A percentile compares a stretch with the other conserved stretches of the same genome.
Evolutionary conservation across 2,797 vertebrate genomes (phyloP).

Genomic region (Sebastes elongatus): DNA sequence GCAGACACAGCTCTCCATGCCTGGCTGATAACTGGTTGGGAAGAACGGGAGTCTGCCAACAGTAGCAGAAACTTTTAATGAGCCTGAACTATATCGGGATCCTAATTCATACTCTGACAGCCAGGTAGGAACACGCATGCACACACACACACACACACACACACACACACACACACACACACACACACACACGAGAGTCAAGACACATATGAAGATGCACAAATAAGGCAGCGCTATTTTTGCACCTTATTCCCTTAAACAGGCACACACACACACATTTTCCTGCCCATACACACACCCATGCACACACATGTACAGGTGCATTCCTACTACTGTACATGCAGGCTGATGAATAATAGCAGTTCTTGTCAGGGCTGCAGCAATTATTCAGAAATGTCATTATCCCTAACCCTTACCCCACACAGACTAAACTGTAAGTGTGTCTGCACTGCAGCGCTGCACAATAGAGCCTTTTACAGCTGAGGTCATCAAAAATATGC

Average conservation of each 20-base stretch:
- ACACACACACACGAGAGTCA: background rate
- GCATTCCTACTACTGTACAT: background rate
- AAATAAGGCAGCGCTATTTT: background rate
- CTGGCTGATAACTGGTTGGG: conserved; percentile 22
- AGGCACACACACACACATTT: background rate
- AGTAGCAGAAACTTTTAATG: conserved; percentile 54
- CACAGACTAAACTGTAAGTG: background rate
- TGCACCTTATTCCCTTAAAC: background rate
- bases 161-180: background rate
- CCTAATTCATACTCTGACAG: conserved; percentile 13
- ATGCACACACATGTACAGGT: background rate
- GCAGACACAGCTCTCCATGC: conserved; percentile 2
- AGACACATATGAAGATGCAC: background rate
- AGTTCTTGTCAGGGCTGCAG: background rate
- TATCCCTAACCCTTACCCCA: background rate
- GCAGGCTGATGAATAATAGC: background rate
- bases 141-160: background rate
- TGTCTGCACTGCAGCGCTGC: background rate
- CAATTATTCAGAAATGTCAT: conserved; percentile 19
- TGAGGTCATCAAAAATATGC: no score
- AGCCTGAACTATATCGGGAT: conserved; percentile 43
- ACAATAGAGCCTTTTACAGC: no score
- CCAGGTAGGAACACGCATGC: conserved; percentile 10
- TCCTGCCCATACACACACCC: no score
- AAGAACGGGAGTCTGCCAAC: conserved; percentile 21